These are phyloP conservation scores for Syrphus vitripennis DNA, from an alignment of 2,888 invertebrate species.

Conservation along the genomic window DNA sequence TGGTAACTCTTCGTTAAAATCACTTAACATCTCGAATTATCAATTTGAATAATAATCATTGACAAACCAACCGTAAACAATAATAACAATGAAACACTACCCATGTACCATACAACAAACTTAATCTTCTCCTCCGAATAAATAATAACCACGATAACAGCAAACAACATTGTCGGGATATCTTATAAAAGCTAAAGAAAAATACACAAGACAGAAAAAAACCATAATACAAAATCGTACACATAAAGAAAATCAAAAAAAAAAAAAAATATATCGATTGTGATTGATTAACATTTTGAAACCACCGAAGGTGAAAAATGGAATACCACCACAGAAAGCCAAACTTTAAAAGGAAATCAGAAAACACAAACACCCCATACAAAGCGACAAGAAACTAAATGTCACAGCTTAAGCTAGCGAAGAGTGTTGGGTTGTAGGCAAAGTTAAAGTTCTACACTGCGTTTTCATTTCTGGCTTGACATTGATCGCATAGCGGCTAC, in stretches of 20 bases:
- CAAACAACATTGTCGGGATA: constrained; percentile 32
- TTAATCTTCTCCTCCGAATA: constrained; percentile 48
- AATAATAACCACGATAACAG: constrained; percentile 63
- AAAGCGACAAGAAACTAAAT: constrained; percentile 13
- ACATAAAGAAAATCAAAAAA: background rate
- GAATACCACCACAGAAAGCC: constrained; percentile 40
- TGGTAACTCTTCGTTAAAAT: background rate
- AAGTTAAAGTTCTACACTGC: constrained; percentile 46
- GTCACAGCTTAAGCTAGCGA: constrained; percentile 20
- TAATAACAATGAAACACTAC: constrained; percentile 15
- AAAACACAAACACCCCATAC: background rate
- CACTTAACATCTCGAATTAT: background rate
- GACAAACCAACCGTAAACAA: constrained; percentile 3
- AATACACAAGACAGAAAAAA: constrained; percentile 10
- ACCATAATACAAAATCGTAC: constrained; percentile 1
- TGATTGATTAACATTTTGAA: constrained; percentile 69
- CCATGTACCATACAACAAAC: constrained; percentile 15
- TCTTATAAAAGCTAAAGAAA: constrained; percentile 24
- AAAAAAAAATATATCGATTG: constrained; percentile 38
- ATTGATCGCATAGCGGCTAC: constrained; percentile 56
- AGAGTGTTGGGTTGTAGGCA: constrained; percentile 12
- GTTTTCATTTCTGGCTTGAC: constrained; percentile 61
- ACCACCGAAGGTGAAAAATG: constrained; percentile 60
- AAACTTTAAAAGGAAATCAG: constrained; percentile 6
- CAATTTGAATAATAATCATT: background rate